These are phyloP conservation scores for Limosa lapponica DNA, from an alignment of 2,797 vertebrate species.

Conservation along the genomic window DNA sequence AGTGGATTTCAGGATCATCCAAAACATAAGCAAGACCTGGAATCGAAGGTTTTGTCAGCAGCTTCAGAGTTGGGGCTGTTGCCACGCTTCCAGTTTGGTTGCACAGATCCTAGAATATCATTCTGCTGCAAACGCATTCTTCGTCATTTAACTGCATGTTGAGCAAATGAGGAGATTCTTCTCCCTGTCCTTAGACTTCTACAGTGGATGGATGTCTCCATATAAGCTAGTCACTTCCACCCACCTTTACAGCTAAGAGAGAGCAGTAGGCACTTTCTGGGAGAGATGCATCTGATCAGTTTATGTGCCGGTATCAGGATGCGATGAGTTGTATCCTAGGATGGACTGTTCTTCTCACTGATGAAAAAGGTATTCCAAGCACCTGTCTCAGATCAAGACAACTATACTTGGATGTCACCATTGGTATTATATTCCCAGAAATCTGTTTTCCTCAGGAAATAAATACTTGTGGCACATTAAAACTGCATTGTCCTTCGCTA, in stretches of 20 bases:
- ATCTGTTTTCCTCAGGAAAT: background rate
- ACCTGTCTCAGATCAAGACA: background rate
- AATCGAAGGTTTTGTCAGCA: background rate
- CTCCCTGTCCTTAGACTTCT: background rate
- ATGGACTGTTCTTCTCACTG: background rate
- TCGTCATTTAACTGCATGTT: background rate
- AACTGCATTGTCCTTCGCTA: background rate
- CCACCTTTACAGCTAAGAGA: background rate
- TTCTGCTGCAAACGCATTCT: background rate
- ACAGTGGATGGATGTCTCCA: fast-evolving
- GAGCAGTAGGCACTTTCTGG: background rate
- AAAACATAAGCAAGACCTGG: background rate
- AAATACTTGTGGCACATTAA: background rate
- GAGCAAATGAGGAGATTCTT: background rate
- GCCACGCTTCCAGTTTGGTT: background rate
- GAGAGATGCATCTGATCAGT: background rate
- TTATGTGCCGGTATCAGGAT: background rate
- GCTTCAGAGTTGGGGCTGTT: background rate
- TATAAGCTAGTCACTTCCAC: background rate
- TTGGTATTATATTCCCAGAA: background rate
- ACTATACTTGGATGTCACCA: background rate
- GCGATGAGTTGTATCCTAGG: background rate
- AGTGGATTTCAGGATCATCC: background rate
- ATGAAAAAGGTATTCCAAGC: background rate
- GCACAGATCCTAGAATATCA: background rate